These are phyloP conservation scores for Trilocha varians DNA, from an alignment of 2,888 invertebrate species.

Conservation along the genomic window DNA sequence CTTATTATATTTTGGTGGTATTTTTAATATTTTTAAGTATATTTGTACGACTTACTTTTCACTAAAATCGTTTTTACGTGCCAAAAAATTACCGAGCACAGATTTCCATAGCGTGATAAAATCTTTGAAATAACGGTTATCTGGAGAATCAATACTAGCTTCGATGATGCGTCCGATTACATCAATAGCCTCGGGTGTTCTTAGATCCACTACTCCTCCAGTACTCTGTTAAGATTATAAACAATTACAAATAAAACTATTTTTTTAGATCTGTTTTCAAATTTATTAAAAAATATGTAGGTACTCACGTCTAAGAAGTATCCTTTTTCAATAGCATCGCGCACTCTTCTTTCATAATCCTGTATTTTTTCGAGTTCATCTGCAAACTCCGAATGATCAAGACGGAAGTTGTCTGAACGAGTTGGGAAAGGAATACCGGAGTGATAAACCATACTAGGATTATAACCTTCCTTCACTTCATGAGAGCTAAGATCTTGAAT, in stretches of 20 bases:
- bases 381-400: slow-evolving; percentile 57
- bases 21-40: not conserved
- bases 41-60: slow-evolving; percentile 27
- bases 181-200: slow-evolving; percentile 75
- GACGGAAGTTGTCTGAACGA: slow-evolving; percentile 72
- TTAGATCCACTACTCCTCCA: slow-evolving; percentile 72
- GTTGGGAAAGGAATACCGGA: slow-evolving; percentile 78
- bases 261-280: too few species aligned
- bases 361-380: slow-evolving; percentile 54
- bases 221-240: slow-evolving; percentile 35
- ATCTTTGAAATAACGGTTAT: slow-evolving; percentile 73
- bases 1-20: not conserved
- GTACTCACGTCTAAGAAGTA: too few species aligned
- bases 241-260: slow-evolving; percentile 49
- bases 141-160: slow-evolving; percentile 75
- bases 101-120: slow-evolving; percentile 70
- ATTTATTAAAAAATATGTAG: too few species aligned
- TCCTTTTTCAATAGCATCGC: slow-evolving; percentile 75
- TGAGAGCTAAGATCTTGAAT: slow-evolving; percentile 73
- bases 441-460: slow-evolving; percentile 75
- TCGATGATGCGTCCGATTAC: slow-evolving; percentile 78
- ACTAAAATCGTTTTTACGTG: slow-evolving; percentile 23
- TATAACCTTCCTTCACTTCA: slow-evolving; percentile 73
- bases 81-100: slow-evolving; percentile 70
- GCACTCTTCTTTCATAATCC: slow-evolving; percentile 70